These are phyloP conservation scores for Origma solitaria DNA, from an alignment of 2,113 vertebrate genomes.

Conservation along the genomic window DNA sequence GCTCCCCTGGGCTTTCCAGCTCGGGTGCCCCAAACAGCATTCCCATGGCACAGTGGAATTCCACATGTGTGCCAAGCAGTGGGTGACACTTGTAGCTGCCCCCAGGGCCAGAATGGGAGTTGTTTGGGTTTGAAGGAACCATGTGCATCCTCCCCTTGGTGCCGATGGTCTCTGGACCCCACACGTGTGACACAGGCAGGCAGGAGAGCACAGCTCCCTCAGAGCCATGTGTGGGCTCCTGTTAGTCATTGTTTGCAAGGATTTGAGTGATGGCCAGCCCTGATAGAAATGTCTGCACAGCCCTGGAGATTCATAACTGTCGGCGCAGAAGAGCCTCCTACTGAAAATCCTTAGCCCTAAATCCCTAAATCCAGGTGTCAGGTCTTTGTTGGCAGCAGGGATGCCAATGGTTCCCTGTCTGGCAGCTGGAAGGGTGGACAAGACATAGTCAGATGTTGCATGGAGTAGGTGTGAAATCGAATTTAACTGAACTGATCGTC, in stretches of 20 bases:
- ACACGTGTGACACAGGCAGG: background rate
- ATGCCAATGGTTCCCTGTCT: background rate
- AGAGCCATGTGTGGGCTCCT: slow-evolving; percentile 12
- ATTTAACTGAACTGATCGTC: background rate
- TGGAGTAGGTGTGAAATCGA: background rate
- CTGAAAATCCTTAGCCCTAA: slow-evolving; percentile 19
- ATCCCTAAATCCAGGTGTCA: background rate
- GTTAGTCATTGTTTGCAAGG: slow-evolving; percentile 34
- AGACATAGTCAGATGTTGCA: background rate
- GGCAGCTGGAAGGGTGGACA: background rate
- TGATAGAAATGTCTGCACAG: background rate
- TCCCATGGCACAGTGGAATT: background rate
- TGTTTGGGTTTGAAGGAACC: background rate
- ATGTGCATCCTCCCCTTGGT: background rate
- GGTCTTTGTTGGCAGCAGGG: background rate
- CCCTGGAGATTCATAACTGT: slow-evolving; percentile 11
- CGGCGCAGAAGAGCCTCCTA: background rate
- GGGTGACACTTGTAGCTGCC: background rate
- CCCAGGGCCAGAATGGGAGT: background rate
- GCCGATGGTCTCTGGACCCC: accelerated
- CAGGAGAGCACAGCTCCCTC: background rate
- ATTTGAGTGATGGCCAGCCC: slow-evolving; percentile 33
- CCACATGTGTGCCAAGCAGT: accelerated
- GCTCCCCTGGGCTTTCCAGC: background rate
- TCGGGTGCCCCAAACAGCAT: background rate